phyloP scores from a whole-genome alignment of 2,113 vertebrate species.

The Neogobius melanostomus region DNA sequence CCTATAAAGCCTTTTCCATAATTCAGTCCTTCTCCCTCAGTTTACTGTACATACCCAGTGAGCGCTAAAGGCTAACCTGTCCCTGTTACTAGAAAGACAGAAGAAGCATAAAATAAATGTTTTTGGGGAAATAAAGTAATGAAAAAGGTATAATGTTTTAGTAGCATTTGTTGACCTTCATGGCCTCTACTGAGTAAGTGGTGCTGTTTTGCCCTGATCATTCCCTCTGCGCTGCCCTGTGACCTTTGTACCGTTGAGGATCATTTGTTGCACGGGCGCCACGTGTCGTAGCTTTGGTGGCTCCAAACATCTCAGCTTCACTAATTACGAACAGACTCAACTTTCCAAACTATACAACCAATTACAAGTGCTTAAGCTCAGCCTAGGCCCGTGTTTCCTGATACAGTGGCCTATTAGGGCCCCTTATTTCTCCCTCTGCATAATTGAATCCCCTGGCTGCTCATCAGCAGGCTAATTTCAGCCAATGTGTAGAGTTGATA shows the following conservation, averaged over 20 bases:
- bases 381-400: slow-evolving; percentile 69
- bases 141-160: not conserved
- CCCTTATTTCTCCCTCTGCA: slow-evolving; percentile 75
- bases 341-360: slow-evolving; percentile 76
- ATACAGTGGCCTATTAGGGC: slow-evolving; percentile 74
- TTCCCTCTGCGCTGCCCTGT: slow-evolving; percentile 52
- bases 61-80: slow-evolving; percentile 32
- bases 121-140: not conserved
- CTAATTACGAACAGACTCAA: slow-evolving; percentile 74
- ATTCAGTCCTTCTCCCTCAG: slow-evolving; percentile 56
- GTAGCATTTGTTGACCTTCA: slow-evolving; percentile 9
- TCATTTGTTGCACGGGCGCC: slow-evolving; percentile 26
- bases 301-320: slow-evolving; percentile 54
- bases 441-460: slow-evolving; percentile 82
- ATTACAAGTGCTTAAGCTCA: slow-evolving; percentile 67
- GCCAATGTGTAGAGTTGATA: slow-evolving; percentile 75
- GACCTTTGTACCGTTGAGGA: slow-evolving; percentile 44
- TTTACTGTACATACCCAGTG: slow-evolving; percentile 32
- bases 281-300: slow-evolving; percentile 61
- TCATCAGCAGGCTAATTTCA: slow-evolving; percentile 78
- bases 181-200: slow-evolving; percentile 52
- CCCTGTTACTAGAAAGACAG: slow-evolving; percentile 12
- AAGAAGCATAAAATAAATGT: not conserved
- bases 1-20: slow-evolving; percentile 67
- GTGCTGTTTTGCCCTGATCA: slow-evolving; percentile 34